These are phyloP conservation scores for Agrotis clavis DNA, from an alignment of 2,888 invertebrate species.

Conservation along the genomic window DNA sequence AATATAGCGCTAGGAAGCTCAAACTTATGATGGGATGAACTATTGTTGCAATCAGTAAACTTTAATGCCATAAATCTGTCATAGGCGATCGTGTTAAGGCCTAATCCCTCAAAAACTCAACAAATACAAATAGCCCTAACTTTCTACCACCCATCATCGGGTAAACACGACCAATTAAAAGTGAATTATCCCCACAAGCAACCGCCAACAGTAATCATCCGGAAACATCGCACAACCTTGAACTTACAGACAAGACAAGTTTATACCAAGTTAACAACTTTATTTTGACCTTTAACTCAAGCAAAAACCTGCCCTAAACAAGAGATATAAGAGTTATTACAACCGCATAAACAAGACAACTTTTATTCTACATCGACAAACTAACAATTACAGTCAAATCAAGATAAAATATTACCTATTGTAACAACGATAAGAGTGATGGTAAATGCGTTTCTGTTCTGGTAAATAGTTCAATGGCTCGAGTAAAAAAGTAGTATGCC, in stretches of 20 bases:
- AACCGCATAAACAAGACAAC: conserved; percentile 10
- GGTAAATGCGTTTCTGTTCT: conserved; percentile 25
- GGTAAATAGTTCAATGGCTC: conserved; percentile 72
- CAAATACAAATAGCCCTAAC: conserved; percentile 43
- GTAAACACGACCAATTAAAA: conserved; percentile 57
- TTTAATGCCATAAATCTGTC: conserved; percentile 9
- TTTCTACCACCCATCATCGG: conserved; percentile 36
- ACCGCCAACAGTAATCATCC: conserved; percentile 67
- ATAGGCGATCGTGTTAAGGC: neutral
- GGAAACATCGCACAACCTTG: conserved; percentile 74
- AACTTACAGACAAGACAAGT: conserved; percentile 72
- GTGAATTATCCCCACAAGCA: conserved; percentile 53
- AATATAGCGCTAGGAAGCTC: neutral
- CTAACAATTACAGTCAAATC: conserved; percentile 3
- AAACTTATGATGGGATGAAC: neutral
- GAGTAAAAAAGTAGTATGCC: conserved; percentile 73
- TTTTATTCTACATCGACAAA: conserved; percentile 30
- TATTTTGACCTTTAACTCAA: conserved; percentile 30
- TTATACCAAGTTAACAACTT: conserved; percentile 57
- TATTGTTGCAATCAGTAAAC: neutral
- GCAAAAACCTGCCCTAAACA: conserved; percentile 44
- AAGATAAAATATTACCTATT: conserved; percentile 36
- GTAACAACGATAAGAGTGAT: conserved; percentile 10
- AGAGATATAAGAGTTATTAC: neutral
- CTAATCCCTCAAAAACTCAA: conserved; percentile 9